Evolutionary conservation across 2,888 invertebrate species (phyloP), one percentile per base, ranked within the genome.

Genomic region (Caenorhabditis wallacei): DNA sequence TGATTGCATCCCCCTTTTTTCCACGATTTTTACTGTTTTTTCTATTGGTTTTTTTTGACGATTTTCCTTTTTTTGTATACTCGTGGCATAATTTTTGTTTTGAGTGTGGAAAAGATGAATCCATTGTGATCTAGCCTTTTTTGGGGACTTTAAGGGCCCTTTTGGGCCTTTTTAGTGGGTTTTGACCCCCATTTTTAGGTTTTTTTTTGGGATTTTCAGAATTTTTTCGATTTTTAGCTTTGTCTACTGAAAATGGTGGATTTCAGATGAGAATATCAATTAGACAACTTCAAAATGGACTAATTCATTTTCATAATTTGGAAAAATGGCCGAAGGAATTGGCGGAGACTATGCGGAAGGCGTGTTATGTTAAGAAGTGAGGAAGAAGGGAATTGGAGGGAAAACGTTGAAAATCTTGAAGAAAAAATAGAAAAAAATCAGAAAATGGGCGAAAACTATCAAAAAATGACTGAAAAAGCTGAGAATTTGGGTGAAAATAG

Each of bases 301-400:
- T 89, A 5, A 56, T 89, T 1, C 66, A 82, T 43, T 84, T 90
- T 51, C 89, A 89, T 64, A 89, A 89, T 64, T 11, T 63, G 48
- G 43, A 66, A 24, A 85, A 86, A 68, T 90, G 90, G 90, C 86
- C 89, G 2, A 18, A 51, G 10, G 76, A 82, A 22, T 46, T 90
- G 66, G 48, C 78, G 7, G 63, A 84, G 10, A 54, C 59, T 13
- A 80, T 85, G 57, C 56, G 56, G 40, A 18, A 40, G 20, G 56
- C 72, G 48, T 84, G 80, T 66, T 84, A 84, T 63, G 80, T 84
- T 11, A 84, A 84, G 48, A 59, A 48, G 84, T 83, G 43, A 40
- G 61, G 4, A n/a, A 46, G 11, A 56, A 51, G 7, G 16, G 7
- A 56, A 37, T 35, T 46, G 22, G 24, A 13, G 24, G 20, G 53